Percentiles rank a stretch among this genome's conserved stretches.
These are phyloP conservation scores for Periophthalmodon schlosseri DNA, from an alignment of 2,113 vertebrate species.

Conservation along the genomic window DNA sequence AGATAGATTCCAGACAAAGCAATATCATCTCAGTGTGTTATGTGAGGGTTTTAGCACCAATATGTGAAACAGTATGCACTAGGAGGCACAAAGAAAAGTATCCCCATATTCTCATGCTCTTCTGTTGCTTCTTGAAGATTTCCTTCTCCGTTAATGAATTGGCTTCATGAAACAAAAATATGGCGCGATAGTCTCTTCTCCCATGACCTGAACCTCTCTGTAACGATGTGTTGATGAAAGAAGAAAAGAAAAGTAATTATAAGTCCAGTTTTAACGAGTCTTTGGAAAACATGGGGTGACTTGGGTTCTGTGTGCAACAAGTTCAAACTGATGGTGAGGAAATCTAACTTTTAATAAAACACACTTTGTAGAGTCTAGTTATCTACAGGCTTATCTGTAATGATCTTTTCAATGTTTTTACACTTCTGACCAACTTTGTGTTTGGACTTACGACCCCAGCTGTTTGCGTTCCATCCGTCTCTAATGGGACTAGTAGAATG, in stretches of 20 bases:
- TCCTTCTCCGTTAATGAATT: not conserved
- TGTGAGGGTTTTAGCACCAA: not conserved
- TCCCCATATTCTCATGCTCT: not conserved
- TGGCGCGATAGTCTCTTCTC: not conserved
- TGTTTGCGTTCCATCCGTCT: not conserved
- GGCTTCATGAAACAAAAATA: not conserved
- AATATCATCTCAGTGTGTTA: no score
- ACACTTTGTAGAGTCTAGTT: not conserved
- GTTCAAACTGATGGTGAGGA: not conserved
- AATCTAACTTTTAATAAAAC: not conserved
- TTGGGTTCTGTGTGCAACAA: not conserved
- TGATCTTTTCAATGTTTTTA: conserved; percentile 3
- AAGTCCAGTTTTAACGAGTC: not conserved
- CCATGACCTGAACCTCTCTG: not conserved
- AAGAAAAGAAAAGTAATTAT: not conserved
- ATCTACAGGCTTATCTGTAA: conserved; percentile 1
- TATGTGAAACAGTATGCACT: not conserved
- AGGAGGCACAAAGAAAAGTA: not conserved
- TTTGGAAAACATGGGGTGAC: not conserved
- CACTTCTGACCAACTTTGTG: not conserved
- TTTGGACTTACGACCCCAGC: not conserved
- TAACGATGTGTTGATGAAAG: not conserved
- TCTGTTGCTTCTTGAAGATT: not conserved
- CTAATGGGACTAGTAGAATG: conserved; percentile 21
- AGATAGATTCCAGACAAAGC: no score